phyloP scores from a whole-genome alignment of 92 coral and sea anemone genomes.

The Porites cylindrica region DNA sequence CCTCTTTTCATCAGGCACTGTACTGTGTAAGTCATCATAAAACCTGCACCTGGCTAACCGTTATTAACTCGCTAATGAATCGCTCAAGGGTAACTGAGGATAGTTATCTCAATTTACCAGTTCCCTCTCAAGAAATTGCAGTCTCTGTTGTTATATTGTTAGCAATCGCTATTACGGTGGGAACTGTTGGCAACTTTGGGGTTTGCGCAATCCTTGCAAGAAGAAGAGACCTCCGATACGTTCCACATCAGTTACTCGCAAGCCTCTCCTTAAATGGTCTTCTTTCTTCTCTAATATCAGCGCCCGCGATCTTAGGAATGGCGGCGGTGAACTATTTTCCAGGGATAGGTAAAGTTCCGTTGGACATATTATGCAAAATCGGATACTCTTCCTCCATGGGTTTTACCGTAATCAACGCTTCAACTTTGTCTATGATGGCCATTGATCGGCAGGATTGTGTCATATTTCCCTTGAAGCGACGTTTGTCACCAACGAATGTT shows the following conservation, averaged over 20 bases:
- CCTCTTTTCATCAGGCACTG: too few species aligned
- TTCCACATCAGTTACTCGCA: conserved; percentile 10
- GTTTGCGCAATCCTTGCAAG: not conserved
- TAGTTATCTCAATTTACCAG: not conserved
- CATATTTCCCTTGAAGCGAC: conserved; percentile 13
- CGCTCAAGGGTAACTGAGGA: not conserved
- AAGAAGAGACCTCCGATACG: conserved; percentile 3
- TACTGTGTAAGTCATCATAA: too few species aligned
- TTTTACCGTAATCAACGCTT: not conserved
- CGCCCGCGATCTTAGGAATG: not conserved
- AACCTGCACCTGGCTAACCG: too few species aligned
- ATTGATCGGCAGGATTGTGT: conserved; percentile 18
- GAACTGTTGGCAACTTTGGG: conserved; percentile 7
- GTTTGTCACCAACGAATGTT: not conserved
- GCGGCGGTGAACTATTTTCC: not conserved
- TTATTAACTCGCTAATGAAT: not conserved
- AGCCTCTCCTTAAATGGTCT: conserved; percentile 9
- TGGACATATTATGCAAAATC: not conserved
- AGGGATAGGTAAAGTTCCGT: not conserved
- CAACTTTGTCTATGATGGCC: not conserved
- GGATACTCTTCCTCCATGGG: conserved; percentile 12
- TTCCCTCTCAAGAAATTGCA: not conserved
- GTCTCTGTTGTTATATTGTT: not conserved
- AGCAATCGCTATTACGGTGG: not conserved
- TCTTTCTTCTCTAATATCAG: not conserved